Evolutionary conservation across 2,888 invertebrate species (phyloP).

Genomic region (Siphlonurus alternatus): DNA sequence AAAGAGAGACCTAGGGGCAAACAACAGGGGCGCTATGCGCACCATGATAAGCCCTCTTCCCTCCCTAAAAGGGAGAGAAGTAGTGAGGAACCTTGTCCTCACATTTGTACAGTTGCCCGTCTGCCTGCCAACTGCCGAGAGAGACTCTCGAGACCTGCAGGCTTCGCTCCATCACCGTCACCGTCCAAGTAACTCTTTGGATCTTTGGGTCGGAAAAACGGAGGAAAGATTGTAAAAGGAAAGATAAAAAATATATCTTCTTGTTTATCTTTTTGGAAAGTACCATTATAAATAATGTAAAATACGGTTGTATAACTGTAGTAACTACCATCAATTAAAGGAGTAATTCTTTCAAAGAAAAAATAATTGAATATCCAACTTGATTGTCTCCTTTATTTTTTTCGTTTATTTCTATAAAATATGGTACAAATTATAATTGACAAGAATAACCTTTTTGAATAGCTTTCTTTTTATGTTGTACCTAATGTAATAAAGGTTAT

Average conservation of each 20-base stretch:
- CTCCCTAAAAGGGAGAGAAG: background rate
- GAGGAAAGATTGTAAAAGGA: background rate
- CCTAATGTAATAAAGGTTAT: background rate
- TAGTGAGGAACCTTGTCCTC: background rate
- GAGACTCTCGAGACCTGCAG: background rate
- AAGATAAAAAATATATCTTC: background rate
- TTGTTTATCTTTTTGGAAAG: background rate
- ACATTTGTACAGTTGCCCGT: background rate
- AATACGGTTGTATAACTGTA: background rate
- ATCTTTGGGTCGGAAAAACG: background rate
- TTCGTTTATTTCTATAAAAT: background rate
- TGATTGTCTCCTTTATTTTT: background rate
- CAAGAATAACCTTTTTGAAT: background rate
- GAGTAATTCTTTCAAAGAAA: background rate
- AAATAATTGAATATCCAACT: background rate
- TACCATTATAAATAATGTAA: background rate
- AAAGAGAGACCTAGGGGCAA: slow-evolving; percentile 61
- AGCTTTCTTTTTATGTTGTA: background rate
- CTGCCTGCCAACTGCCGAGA: background rate
- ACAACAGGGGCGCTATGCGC: slow-evolving; percentile 13
- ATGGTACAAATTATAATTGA: background rate
- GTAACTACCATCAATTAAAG: background rate
- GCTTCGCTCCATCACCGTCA: background rate
- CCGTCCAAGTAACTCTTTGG: background rate
- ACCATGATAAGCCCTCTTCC: slow-evolving; percentile 2